Evolutionary conservation across 2,113 vertebrate genomes (phyloP).

Genomic region (Tetrao urogallus): DNA sequence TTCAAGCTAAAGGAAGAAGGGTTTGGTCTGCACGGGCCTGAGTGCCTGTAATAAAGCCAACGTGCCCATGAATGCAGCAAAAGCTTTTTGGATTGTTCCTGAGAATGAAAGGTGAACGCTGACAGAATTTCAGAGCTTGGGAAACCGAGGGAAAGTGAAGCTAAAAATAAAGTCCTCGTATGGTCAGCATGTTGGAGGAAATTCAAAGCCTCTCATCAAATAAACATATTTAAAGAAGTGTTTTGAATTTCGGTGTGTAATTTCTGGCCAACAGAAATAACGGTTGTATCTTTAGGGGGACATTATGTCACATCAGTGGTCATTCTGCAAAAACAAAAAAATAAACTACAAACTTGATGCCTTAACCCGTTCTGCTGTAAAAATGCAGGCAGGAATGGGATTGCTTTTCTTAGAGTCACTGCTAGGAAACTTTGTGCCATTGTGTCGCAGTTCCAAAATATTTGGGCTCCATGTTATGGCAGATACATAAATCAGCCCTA

Average conservation of each 20-base stretch:
- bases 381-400: neutral
- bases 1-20: constrained; percentile 52
- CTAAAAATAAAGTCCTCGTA: constrained; percentile 79
- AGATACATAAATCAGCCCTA: neutral
- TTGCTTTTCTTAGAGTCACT: neutral
- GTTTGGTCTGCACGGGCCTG: constrained; percentile 51
- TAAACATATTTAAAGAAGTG: constrained; percentile 83
- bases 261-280: constrained; percentile 80
- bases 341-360: neutral
- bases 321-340: constrained; percentile 42
- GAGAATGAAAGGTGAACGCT: constrained; percentile 77
- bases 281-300: constrained; percentile 78
- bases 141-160: constrained; percentile 50
- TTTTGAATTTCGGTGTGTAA: constrained; percentile 80
- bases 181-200: constrained; percentile 81
- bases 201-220: constrained; percentile 81
- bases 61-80: neutral
- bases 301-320: constrained; percentile 73
- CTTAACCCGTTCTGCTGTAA: constrained; percentile 33
- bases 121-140: constrained; percentile 70
- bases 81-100: constrained; percentile 65
- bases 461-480: constrained; percentile 34
- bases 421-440: constrained; percentile 34
- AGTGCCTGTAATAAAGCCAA: constrained; percentile 47
- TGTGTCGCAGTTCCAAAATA: neutral